Evolutionary conservation across 2,888 invertebrate species (phyloP).

Genomic region (Ceriagrion tenellum): DNA sequence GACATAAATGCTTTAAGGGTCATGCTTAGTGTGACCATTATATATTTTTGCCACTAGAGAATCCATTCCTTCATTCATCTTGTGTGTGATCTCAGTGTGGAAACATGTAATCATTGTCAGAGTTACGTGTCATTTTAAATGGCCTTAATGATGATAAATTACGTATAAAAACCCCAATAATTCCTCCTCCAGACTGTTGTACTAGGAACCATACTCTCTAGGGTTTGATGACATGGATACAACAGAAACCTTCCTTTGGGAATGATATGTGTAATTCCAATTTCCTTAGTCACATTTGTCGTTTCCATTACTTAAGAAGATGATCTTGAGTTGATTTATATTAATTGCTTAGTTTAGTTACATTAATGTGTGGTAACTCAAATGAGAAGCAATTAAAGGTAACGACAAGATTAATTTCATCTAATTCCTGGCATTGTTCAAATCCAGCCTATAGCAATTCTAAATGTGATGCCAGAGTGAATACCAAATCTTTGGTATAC

Average conservation of each 20-base stretch:
- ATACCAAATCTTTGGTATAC: constrained; percentile 40
- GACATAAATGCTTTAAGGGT: not conserved
- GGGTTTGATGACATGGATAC: not conserved
- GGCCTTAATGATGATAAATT: not conserved
- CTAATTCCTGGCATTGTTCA: not conserved
- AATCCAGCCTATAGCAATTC: not conserved
- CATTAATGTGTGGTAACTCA: constrained; percentile 37
- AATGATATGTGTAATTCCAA: not conserved
- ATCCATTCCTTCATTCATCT: constrained; percentile 19
- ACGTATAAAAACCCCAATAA: not conserved
- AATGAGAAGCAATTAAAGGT: constrained; percentile 30
- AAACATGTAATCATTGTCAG: constrained; percentile 52
- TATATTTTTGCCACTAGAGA: not conserved
- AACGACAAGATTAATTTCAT: not conserved
- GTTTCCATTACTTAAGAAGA: constrained; percentile 5
- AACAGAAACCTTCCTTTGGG: not conserved
- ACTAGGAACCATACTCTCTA: not conserved
- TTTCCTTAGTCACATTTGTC: not conserved
- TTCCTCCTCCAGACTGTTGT: not conserved
- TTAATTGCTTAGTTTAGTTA: constrained; percentile 56
- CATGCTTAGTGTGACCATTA: not conserved
- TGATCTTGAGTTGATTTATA: not conserved
- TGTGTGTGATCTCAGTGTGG: constrained; percentile 48
- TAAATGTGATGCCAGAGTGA: not conserved
- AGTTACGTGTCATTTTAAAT: not conserved